Evolutionary conservation across 2,888 invertebrate genomes (phyloP).

Genomic region (Rhamnusium bicolor): DNA sequence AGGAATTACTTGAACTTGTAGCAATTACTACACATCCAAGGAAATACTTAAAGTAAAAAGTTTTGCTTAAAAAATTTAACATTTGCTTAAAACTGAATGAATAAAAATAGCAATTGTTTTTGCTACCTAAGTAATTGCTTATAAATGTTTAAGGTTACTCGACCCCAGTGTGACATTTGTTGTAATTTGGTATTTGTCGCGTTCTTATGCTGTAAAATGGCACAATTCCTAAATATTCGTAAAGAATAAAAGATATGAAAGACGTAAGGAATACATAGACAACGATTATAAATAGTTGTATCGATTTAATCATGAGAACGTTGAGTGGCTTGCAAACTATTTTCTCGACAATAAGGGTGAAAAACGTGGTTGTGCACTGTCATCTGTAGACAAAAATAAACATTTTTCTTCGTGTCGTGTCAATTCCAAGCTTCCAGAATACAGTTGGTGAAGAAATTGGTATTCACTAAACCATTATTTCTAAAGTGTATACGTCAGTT

Average conservation of each 20-base stretch:
- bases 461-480: background rate
- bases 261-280: background rate
- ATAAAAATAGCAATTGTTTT: background rate
- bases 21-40: background rate
- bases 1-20: background rate
- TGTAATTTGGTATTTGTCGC: background rate
- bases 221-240: slow-evolving; percentile 21
- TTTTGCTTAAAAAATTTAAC: background rate
- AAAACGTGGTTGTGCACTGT: slow-evolving; percentile 19
- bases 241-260: slow-evolving; percentile 2
- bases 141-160: slow-evolving; percentile 3
- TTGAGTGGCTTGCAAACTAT: slow-evolving; percentile 29
- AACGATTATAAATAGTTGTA: slow-evolving; percentile 24
- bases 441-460: slow-evolving; percentile 16
- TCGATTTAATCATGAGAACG: slow-evolving; percentile 33
- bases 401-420: slow-evolving; percentile 25
- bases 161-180: background rate
- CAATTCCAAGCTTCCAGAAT: slow-evolving; percentile 29
- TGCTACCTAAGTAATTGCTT: slow-evolving; percentile 2
- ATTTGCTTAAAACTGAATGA: slow-evolving; percentile 9
- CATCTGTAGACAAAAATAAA: slow-evolving; percentile 25
- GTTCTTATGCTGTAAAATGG: slow-evolving; percentile 2
- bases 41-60: background rate
- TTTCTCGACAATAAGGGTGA: slow-evolving; percentile 19
- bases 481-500: background rate